Evolutionary conservation across 2,113 vertebrate genomes (phyloP).

Genomic region (Varanus salvator): DNA sequence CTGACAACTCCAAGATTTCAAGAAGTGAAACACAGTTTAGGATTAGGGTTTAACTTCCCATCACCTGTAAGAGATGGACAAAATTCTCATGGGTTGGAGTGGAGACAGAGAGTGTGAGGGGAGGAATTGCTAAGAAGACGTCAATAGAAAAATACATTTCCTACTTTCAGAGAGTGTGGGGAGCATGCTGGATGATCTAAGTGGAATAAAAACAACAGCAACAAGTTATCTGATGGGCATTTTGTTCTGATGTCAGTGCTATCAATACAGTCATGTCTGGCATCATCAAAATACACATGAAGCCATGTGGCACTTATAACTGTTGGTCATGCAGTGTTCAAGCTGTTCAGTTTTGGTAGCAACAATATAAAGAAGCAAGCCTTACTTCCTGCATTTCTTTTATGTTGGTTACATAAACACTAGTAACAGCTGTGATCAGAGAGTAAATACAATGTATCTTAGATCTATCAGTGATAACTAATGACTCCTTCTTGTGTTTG

Average conservation of each 20-base stretch:
- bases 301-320: background rate
- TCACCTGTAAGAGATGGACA: background rate
- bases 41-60: too few species aligned
- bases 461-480: background rate
- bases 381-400: background rate
- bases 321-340: background rate
- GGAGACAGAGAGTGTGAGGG: background rate
- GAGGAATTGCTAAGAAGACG: conserved; percentile 16
- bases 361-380: background rate
- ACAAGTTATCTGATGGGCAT: background rate
- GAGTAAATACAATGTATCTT: background rate
- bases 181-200: conserved; percentile 11
- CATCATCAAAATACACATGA: background rate
- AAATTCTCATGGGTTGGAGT: background rate
- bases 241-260: background rate
- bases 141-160: background rate
- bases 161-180: conserved; percentile 29
- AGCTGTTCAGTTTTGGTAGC: background rate
- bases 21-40: background rate
- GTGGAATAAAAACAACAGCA: background rate
- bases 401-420: background rate
- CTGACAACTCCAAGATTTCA: too few species aligned
- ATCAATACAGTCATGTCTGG: background rate
- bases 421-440: background rate
- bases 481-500: background rate